Evolutionary conservation across 2,113 vertebrate genomes (phyloP).

Genomic region (Alexandromys fortis): DNA sequence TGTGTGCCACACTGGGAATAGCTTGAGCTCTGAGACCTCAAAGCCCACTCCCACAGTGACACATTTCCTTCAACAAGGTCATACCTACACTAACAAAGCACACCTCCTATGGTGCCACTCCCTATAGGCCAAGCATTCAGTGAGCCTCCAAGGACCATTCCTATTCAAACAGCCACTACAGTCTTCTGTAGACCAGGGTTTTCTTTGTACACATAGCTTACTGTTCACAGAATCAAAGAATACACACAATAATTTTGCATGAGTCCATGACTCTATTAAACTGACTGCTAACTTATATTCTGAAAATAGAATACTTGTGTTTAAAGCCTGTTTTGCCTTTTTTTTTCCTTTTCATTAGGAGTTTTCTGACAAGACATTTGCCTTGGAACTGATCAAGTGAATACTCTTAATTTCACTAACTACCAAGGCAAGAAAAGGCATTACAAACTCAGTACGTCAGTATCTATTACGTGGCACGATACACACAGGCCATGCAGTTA

Average conservation of each 20-base stretch:
- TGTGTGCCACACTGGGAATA: neutral
- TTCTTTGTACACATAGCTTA: neutral
- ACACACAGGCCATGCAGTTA: neutral
- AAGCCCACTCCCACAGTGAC: neutral
- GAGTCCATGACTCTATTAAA: constrained; percentile 19
- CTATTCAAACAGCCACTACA: neutral
- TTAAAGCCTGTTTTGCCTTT: constrained; percentile 46
- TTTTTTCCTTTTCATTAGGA: constrained; percentile 59
- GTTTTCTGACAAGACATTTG: constrained; percentile 65
- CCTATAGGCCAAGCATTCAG: neutral
- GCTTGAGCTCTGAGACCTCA: neutral
- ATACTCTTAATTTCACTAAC: constrained; percentile 74
- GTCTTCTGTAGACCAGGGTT: neutral
- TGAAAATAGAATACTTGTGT: constrained; percentile 29
- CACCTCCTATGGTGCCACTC: neutral
- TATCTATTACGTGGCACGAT: neutral
- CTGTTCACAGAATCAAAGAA: neutral
- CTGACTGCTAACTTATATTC: constrained; percentile 22
- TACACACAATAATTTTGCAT: neutral
- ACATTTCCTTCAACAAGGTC: neutral
- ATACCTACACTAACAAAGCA: neutral
- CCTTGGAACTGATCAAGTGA: constrained; percentile 66
- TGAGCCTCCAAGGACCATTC: neutral
- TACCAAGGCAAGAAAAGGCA: constrained; percentile 52
- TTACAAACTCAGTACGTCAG: constrained; percentile 73